A percentile compares a stretch with the other conserved stretches of the same genome.
Conservation (phyloP, 1,140 invertebrate species). For the Microvelia longipes region DNA sequence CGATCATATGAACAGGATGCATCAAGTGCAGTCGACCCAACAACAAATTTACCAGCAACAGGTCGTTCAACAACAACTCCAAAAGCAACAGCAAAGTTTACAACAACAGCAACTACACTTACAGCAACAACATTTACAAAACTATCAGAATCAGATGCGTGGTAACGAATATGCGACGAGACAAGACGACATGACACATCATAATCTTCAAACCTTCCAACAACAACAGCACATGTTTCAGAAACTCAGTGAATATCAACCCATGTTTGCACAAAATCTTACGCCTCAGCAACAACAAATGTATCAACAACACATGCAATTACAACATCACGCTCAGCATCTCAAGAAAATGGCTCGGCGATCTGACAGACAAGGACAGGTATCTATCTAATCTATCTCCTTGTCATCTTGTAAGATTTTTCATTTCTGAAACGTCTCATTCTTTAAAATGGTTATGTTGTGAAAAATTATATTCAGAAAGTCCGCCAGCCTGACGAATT, state of each 20-base stretch:
- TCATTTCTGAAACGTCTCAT: neutral
- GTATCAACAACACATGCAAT: conserved; percentile 34
- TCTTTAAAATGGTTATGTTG: neutral
- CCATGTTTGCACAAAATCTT: conserved; percentile 24
- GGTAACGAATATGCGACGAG: conserved; percentile 11
- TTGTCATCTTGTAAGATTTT: neutral
- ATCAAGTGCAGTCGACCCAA: conserved; percentile 19
- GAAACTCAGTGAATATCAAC: conserved; percentile 19
- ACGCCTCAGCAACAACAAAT: conserved; percentile 32
- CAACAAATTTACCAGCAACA: conserved; percentile 19
- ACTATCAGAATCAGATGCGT: conserved; percentile 15
- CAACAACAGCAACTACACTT: conserved; percentile 19
- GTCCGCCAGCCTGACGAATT: no score
- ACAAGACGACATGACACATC: conserved; percentile 8
- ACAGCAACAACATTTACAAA: conserved; percentile 13
- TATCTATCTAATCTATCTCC: neutral
- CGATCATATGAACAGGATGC: neutral
- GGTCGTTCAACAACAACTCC: conserved; percentile 20
- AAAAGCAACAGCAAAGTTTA: conserved; percentile 17
- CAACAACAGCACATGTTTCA: conserved; percentile 19
- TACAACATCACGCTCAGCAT: conserved; percentile 33
- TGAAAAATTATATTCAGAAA: no score
- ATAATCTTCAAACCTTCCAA: conserved; percentile 15
- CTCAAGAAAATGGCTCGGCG: conserved; percentile 32
- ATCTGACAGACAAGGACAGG: conserved; percentile 12